These are phyloP conservation scores for Crepidodera aurea DNA, from an alignment of 2,888 invertebrate species.

Conservation along the genomic window DNA sequence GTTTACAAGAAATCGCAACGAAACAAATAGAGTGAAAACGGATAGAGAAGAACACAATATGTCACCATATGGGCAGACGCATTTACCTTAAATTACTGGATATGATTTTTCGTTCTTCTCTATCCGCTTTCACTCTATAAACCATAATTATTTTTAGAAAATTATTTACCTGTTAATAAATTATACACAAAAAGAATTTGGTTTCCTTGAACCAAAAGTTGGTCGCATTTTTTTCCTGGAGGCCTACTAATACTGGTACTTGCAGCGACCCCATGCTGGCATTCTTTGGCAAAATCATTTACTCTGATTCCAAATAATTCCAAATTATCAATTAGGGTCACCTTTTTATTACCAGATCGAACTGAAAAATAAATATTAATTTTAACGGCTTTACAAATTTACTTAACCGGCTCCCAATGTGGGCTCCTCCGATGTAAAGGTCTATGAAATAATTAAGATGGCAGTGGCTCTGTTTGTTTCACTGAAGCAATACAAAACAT, in stretches of 20 bases:
- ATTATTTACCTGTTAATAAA: slow-evolving; percentile 55
- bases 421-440: no score
- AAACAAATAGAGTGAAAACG: no score
- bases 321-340: slow-evolving; percentile 88
- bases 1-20: slow-evolving; percentile 8
- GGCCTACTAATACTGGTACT: slow-evolving; percentile 81
- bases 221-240: slow-evolving; percentile 76
- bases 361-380: slow-evolving; percentile 60
- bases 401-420: no score
- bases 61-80: no score
- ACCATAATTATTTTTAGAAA: no score
- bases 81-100: no score
- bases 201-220: slow-evolving; percentile 90
- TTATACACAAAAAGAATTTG: slow-evolving; percentile 70
- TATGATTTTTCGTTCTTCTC: no score
- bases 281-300: slow-evolving; percentile 78
- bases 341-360: slow-evolving; percentile 90
- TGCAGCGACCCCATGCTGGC: slow-evolving; percentile 87
- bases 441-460: no score
- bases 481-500: no score
- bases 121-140: no score
- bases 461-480: no score
- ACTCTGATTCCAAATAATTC: slow-evolving; percentile 86
- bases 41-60: no score
- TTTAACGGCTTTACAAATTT: background rate